Conservation (phyloP, 2,113 vertebrate species). For the Pungitius pungitius region DNA sequence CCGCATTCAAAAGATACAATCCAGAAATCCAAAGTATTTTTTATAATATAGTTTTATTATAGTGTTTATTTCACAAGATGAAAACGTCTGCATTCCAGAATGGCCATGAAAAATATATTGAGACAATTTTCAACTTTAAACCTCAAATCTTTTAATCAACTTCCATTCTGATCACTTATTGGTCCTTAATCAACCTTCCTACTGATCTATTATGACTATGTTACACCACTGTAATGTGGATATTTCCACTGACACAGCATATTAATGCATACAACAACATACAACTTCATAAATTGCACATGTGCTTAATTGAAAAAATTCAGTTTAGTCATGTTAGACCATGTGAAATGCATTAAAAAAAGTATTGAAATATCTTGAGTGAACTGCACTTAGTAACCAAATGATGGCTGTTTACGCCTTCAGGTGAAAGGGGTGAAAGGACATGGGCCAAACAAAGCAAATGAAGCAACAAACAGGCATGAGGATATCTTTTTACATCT, state of each 20-base stretch:
- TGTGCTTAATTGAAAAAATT: slow-evolving; percentile 1
- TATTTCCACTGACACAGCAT: neutral
- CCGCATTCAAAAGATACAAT: slow-evolving; percentile 39
- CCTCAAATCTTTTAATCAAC: neutral
- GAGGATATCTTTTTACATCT: slow-evolving; percentile 17
- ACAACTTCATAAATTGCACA: neutral
- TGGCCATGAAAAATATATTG: too few species aligned
- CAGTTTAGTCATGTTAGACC: neutral
- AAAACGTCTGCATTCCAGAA: too few species aligned
- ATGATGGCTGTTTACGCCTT: slow-evolving; percentile 40
- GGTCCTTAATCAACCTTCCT: neutral
- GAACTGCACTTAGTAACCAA: slow-evolving; percentile 38
- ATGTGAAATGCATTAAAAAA: slow-evolving; percentile 16
- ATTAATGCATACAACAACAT: neutral
- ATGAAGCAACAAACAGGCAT: slow-evolving; percentile 28
- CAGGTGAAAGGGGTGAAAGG: slow-evolving; percentile 32
- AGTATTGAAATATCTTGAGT: slow-evolving; percentile 24
- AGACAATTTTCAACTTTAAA: neutral
- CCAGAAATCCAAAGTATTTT: slow-evolving; percentile 23
- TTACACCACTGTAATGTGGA: neutral
- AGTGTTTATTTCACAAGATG: too few species aligned
- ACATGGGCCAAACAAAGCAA: neutral
- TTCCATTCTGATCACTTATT: neutral
- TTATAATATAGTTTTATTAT: too few species aligned
- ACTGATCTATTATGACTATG: neutral